These are phyloP conservation scores for Plemyria rubiginata DNA, from an alignment of 2,888 invertebrate genomes.

Conservation along the genomic window DNA sequence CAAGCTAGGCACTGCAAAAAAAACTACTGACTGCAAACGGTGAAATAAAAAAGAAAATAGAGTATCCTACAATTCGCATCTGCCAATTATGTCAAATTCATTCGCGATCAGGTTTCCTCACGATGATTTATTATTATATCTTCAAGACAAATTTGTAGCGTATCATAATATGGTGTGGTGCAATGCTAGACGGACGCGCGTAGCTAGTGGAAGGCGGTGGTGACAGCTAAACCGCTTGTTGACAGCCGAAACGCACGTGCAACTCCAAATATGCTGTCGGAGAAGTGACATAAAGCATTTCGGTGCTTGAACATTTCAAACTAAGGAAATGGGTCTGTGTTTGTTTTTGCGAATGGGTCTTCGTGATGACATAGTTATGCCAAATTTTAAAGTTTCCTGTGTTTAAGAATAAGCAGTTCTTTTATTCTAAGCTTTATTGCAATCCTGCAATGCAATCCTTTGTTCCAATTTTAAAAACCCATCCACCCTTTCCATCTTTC, in stretches of 20 bases:
- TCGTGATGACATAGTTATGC: slow-evolving; percentile 9
- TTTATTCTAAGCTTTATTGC: not conserved
- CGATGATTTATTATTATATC: not conserved
- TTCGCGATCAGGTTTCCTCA: not conserved
- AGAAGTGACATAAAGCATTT: slow-evolving; percentile 22
- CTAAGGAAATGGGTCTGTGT: slow-evolving; percentile 12
- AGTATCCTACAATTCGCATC: no score
- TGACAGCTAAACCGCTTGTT: slow-evolving; percentile 72
- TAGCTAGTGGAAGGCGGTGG: slow-evolving; percentile 38
- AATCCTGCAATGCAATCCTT: no score
- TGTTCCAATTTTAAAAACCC: no score
- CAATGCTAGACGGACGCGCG: not conserved
- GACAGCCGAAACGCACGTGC: slow-evolving; percentile 50
- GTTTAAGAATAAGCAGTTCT: not conserved
- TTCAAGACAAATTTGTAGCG: not conserved
- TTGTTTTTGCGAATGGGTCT: slow-evolving; percentile 13
- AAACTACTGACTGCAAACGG: no score
- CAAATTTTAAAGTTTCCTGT: slow-evolving; percentile 12
- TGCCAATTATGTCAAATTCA: no score
- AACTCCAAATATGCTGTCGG: slow-evolving; percentile 7
- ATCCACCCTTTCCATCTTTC: no score
- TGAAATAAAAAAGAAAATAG: no score
- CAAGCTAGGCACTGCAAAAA: no score
- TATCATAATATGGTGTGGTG: not conserved
- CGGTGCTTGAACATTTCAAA: slow-evolving; percentile 8